Conservation (phyloP, 1,140 invertebrate genomes). For the Prorops nasuta region DNA sequence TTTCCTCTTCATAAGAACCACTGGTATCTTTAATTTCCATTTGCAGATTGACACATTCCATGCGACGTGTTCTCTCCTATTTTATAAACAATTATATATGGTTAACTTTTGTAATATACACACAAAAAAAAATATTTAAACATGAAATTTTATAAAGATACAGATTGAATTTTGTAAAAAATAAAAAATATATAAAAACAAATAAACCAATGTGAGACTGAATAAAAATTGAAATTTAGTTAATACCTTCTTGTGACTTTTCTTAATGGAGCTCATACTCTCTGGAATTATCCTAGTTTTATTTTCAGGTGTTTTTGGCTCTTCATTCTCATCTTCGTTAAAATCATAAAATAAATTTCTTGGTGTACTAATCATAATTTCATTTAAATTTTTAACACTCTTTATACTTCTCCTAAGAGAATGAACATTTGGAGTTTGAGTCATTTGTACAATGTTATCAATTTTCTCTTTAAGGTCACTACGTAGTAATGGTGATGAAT, state of each 20-base stretch:
- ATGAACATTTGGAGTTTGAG: slow-evolving; percentile 27
- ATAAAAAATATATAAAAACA: slow-evolving; percentile 5
- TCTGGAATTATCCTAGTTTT: slow-evolving; percentile 37
- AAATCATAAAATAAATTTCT: slow-evolving; percentile 45
- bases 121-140: slow-evolving; percentile 3
- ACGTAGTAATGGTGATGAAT: slow-evolving; percentile 33
- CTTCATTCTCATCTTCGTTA: slow-evolving; percentile 22
- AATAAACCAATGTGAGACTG: not conserved
- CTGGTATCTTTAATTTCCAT: not conserved
- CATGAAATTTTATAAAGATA: not conserved
- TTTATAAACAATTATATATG: slow-evolving; percentile 21
- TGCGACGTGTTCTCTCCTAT: slow-evolving; percentile 1
- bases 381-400: slow-evolving; percentile 8
- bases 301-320: slow-evolving; percentile 42
- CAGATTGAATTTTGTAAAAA: not conserved
- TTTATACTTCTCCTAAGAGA: slow-evolving; percentile 13
- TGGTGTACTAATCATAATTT: slow-evolving; percentile 36
- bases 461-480: slow-evolving; percentile 30
- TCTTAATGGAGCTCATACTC: slow-evolving; percentile 48
- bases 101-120: slow-evolving; percentile 30
- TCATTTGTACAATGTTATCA: slow-evolving; percentile 23
- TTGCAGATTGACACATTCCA: too few species aligned
- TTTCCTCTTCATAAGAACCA: not conserved
- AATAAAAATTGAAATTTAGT: slow-evolving; percentile 4
- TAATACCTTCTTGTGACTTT: slow-evolving; percentile 48